Conservation (phyloP, 2,113 vertebrate species). For the Cricetomys ansorgei region DNA sequence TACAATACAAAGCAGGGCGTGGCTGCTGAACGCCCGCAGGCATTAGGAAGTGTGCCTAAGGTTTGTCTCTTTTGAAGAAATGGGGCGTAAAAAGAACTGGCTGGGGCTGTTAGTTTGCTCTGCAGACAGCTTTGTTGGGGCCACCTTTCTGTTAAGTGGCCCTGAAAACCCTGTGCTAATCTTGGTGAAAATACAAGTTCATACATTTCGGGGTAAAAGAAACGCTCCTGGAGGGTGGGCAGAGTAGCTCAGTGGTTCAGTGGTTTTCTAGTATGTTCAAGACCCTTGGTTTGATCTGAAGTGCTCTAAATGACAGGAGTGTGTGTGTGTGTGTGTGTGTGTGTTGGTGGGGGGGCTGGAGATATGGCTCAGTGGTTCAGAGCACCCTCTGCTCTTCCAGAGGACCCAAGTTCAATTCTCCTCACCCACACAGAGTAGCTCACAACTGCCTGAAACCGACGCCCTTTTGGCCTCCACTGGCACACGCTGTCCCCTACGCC, state of each 20-base stretch:
- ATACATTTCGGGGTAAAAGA: neutral
- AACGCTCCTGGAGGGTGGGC: neutral
- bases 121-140: constrained; percentile 1
- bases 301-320: neutral
- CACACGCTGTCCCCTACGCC: too few species aligned
- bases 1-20: neutral
- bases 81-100: neutral
- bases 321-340: too few species aligned
- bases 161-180: neutral
- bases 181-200: neutral
- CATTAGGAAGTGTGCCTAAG: neutral
- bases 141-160: neutral
- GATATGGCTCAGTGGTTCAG: neutral
- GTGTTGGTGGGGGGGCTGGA: neutral
- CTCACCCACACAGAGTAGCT: neutral
- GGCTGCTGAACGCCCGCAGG: neutral
- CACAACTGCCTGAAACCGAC: neutral
- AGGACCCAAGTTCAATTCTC: neutral
- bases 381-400: neutral
- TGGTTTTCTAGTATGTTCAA: neutral
- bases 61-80: constrained; percentile 21
- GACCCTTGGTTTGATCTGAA: neutral
- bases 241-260: neutral
- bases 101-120: neutral
- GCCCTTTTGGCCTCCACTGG: neutral